Evolutionary conservation across 2,888 invertebrate genomes (phyloP).

Genomic region (Ophioninae sp.): DNA sequence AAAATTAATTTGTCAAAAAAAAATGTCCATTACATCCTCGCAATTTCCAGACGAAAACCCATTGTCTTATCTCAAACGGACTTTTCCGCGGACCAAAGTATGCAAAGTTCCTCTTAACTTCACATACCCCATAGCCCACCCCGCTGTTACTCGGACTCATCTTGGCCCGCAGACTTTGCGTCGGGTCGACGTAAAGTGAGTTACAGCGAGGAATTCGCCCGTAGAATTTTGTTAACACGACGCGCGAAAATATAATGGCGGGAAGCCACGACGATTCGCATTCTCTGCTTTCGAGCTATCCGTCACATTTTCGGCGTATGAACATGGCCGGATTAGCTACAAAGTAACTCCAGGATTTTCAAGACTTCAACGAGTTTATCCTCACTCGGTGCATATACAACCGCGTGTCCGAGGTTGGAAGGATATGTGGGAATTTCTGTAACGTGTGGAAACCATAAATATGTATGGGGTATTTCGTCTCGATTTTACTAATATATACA

Average conservation of each 20-base stretch:
- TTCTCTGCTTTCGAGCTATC: slow-evolving; percentile 32
- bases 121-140: background rate
- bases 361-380: slow-evolving; percentile 48
- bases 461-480: slow-evolving; percentile 1
- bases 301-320: slow-evolving; percentile 18
- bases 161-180: background rate
- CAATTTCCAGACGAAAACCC: background rate
- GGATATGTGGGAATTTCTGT: slow-evolving; percentile 45
- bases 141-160: background rate
- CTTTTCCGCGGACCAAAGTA: too few relatives aligned
- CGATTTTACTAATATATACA: background rate
- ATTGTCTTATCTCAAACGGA: too few relatives aligned
- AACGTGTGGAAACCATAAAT: slow-evolving; percentile 11
- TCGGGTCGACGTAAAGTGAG: background rate
- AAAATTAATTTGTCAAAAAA: background rate
- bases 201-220: slow-evolving; percentile 29
- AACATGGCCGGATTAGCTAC: slow-evolving; percentile 20
- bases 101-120: background rate
- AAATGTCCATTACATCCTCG: background rate
- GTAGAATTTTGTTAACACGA: slow-evolving; percentile 24
- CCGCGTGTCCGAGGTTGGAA: slow-evolving; percentile 12
- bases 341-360: slow-evolving; percentile 43
- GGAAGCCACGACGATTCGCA: background rate
- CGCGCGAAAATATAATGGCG: slow-evolving; percentile 6
- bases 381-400: slow-evolving; percentile 34